Base-by-base conservation (phyloP, 2,113 vertebrate species). In the Sander lucioperca region DNA sequence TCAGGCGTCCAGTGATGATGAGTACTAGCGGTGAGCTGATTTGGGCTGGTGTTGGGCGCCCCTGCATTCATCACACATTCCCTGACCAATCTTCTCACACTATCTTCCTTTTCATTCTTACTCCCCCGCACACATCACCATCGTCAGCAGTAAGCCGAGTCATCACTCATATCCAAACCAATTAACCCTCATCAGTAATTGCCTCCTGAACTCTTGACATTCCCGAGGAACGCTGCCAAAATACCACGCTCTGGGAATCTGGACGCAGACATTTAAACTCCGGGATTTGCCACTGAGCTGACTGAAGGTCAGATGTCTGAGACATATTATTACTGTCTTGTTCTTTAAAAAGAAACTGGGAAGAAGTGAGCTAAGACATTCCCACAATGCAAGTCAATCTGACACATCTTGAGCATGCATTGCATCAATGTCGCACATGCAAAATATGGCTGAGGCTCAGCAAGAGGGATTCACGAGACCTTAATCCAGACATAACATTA, bases 301-400 rank as follows among this genome's bases (percentile, higher is more conserved):
- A 89, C 74, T 87, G 90, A 93, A 93, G 92, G 92, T 94, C 92
- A 94, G 81, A 88, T 59, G 76, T 90, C 89, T 91, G 77, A 83
- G 88, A 85, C 86, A 77, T 62, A 83, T 86, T 81, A 91, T 90
- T 89, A 80, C 68, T 63, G 86, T 91, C 85, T 61, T 54, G 84
- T 61, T 85, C 88, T 93, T 92, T 88, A 90, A 93, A 91, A 93
- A 92, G 82, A 88, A 89, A 87, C 76, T 90, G 83, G 71, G 90
- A 89, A 90, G 77, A 83, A 50, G 61, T 59, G 73, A 85, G 74
- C 76, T 50, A 85, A 88, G 88, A 89, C 79, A 82, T 94, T 92
- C 87, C 85, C 88, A 94, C 87, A 83, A 74, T 64, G 36, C 56
- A 68, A 84, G 70, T 83, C 79, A 54, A 54, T 53, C 76, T 74